Base-by-base conservation (phyloP, 2,888 invertebrate species). In the Leptopilina myrica region DNA sequence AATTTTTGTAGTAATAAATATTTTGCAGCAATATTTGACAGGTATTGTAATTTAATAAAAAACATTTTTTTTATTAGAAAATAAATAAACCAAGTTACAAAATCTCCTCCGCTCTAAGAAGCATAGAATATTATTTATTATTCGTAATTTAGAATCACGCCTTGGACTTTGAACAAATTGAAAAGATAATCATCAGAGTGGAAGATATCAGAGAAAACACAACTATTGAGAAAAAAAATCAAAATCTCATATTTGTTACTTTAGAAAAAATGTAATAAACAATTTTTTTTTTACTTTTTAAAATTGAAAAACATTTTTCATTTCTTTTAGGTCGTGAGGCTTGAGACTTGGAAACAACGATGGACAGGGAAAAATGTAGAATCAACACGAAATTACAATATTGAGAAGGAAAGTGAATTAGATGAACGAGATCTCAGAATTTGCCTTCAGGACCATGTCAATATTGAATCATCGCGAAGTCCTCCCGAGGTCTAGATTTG, bases 321-420 rank as follows among this genome's bases (percentile, higher is more conserved):
- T 46, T 43, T 53, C 20, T 2, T 33, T 33, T 56, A 96, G 96
- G 94, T 96, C 93, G 94, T 95, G 95, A 95, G 95, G 92, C 92
- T 96, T 92, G 95, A 95, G 89, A 94, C 94, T 81, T 94, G 94
- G 93, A 94, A 92, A 83, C 89, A 92, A 81, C 90, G 90, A 33
- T 89, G 91, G 90, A 90, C 90, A 65, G 90, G 89, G 76, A 88
- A 88, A n/a, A 88, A 87, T 79, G 88, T 87, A 11, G 85, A 88
- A 80, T 86, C 87, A n/a, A 84, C 88, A 67, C 88, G 90, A 78
- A 90, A 89, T 83, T 91, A 89, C 84, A 91, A 92, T 79, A 90
- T 92, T 81, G 92, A 92, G 83, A 92, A 92, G 64, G 92, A 92
- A 92, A 92, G 93, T 93, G 90, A 94, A 93, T 87, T 93, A 93